These are phyloP conservation scores for Pseudococcus viburni DNA, from an alignment of 2,888 invertebrate species.

Conservation along the genomic window DNA sequence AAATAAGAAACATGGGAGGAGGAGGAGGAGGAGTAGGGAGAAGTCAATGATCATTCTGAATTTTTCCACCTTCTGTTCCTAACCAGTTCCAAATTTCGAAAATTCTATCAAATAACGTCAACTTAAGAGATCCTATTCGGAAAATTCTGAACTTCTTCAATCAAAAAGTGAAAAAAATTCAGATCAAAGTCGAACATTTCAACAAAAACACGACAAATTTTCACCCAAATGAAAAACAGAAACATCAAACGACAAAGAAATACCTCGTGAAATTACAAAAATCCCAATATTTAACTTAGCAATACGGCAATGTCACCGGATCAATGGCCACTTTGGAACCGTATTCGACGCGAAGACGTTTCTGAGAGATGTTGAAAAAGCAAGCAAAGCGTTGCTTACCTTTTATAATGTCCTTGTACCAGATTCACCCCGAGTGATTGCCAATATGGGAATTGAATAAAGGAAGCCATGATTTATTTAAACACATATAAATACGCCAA, in stretches of 20 bases:
- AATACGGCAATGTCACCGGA: not conserved
- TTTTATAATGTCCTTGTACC: slow-evolving; percentile 18
- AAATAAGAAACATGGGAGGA: too few species aligned
- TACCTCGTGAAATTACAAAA: not conserved
- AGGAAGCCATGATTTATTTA: slow-evolving; percentile 9
- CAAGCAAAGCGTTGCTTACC: not conserved
- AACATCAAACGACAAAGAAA: not conserved
- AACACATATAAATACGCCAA: not conserved
- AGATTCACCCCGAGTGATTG: slow-evolving; percentile 6
- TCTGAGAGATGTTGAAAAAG: not conserved
- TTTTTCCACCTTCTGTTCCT: too few species aligned
- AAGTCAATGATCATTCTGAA: too few species aligned
- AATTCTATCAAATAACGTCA: too few species aligned
- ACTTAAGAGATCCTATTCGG: too few species aligned
- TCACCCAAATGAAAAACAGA: not conserved
- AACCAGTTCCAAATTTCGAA: too few species aligned
- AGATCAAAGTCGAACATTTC: too few species aligned
- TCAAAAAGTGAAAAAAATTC: too few species aligned
- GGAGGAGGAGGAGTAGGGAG: too few species aligned
- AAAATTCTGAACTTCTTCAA: too few species aligned
- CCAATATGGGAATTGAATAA: slow-evolving; percentile 31
- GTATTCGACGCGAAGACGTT: not conserved
- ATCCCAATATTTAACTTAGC: not conserved
- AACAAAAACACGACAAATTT: not conserved
- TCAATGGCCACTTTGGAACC: not conserved